These are phyloP conservation scores for Nymphicus hollandicus DNA, from an alignment of 2,113 vertebrate species.

Conservation along the genomic window DNA sequence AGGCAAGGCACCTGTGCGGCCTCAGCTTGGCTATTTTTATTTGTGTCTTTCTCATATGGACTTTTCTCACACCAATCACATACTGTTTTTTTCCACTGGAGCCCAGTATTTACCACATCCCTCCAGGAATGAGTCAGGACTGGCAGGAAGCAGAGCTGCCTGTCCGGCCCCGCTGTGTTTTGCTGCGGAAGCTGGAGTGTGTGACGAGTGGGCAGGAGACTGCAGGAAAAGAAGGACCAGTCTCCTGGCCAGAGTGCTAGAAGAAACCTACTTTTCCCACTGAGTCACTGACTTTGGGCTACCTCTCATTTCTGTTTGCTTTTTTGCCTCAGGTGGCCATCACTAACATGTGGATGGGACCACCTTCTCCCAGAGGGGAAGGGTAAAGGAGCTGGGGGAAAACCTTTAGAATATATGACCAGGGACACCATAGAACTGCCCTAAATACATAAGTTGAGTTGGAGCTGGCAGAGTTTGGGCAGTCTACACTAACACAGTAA, in stretches of 20 bases:
- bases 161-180: slow-evolving; percentile 17
- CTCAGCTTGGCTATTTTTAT: slow-evolving; percentile 3
- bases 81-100: slow-evolving; percentile 12
- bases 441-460: background rate
- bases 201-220: slow-evolving; percentile 49
- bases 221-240: background rate
- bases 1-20: background rate
- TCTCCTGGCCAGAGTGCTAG: slow-evolving; percentile 34
- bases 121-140: slow-evolving; percentile 62
- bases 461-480: background rate
- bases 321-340: background rate
- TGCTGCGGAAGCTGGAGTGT: slow-evolving; percentile 36
- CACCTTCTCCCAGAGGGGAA: background rate
- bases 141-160: slow-evolving; percentile 56
- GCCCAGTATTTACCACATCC: slow-evolving; percentile 39
- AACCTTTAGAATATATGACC: background rate
- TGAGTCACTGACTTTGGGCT: background rate
- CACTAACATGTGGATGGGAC: background rate
- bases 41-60: background rate
- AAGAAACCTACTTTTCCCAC: background rate
- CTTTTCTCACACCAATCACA: slow-evolving; percentile 2
- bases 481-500: background rate
- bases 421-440: background rate
- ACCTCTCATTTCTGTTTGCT: background rate
- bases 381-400: background rate